Percentiles rank a stretch among this genome's conserved stretches.
These are phyloP conservation scores for Perdix hodgsoniae DNA, from an alignment of 2,797 vertebrate species.

Conservation along the genomic window DNA sequence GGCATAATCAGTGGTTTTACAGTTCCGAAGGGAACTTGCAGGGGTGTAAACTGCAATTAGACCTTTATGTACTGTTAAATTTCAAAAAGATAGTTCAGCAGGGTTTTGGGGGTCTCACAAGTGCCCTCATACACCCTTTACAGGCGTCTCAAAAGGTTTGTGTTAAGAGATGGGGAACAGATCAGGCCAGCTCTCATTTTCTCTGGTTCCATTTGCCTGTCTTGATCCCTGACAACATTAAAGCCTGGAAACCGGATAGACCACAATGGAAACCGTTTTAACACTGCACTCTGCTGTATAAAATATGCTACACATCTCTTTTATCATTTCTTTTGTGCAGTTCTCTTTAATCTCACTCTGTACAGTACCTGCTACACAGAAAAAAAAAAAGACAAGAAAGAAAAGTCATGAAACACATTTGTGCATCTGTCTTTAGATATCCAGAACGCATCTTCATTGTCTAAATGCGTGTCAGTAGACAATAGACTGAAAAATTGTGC, in stretches of 20 bases:
- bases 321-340: background rate
- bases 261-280: conserved; percentile 45
- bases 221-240: background rate
- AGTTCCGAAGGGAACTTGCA: background rate
- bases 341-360: background rate
- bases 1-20: conserved; percentile 28
- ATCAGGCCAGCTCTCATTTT: background rate
- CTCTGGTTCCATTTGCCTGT: background rate
- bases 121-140: background rate
- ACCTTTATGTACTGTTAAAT: conserved; percentile 11
- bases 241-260: conserved; percentile 7
- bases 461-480: background rate
- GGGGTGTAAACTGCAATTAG: conserved; percentile 21
- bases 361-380: background rate
- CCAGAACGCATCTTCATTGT: background rate
- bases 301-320: background rate
- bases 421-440: background rate
- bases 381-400: background rate
- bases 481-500: background rate
- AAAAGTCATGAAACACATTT: background rate
- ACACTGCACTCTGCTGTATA: conserved; percentile 69
- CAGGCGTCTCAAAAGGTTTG: background rate
- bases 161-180: background rate
- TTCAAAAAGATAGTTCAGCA: conserved; percentile 30
- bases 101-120: conserved; percentile 12